Evolutionary conservation across 2,797 vertebrate genomes (phyloP), one percentile per base, ranked within the genome.

Genomic region (Siniperca obscura): DNA sequence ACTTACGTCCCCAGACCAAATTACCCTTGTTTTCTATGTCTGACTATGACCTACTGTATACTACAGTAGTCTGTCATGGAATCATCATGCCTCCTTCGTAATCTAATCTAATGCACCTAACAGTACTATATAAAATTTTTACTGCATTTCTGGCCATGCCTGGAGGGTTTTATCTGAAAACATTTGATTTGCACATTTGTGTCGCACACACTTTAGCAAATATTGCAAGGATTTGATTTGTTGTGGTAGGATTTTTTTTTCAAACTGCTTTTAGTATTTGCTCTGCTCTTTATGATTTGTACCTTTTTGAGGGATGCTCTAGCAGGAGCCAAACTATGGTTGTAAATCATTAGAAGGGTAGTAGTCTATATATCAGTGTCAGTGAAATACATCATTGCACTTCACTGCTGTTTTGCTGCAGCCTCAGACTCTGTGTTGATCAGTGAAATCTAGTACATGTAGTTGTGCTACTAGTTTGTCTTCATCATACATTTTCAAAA

Each of bases 161-260:
- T 72, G n/a, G 14, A 85, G 86, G 76, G 60, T 64, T 81, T 84
- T 38, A 70, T 80, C 76, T 68, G 56, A 76, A 81, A 68, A 36
- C 55, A 64, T 90, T 87, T 91, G 78, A 94, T 91, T 89, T 79
- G 34, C 57, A 70, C 30, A 30, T 30, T 74, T 85, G 73, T 89
- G 75, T 88, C 84, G 76, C 78, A 82, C 38, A 44, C 44, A 52
- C 74, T 70, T 50, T 7, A 60, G 67, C 13, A 44, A 36, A 61
- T 59, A 17, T 57, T 56, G 76, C n/a, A 7, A 12, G 21, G 44
- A 14, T 59, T 75, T 62, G 80, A 62, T 85, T 76, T 79, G 69
- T 70, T 57, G 44, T 12, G 2, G n/a, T 69, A 69, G 48, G 48
- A 65, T 72, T 50, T 75, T 64, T 76, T 30, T 30, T 30, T 70